Evolutionary conservation across 2,888 invertebrate species (phyloP), one percentile per base, ranked within the genome.

Genomic region (Noctua janthe): DNA sequence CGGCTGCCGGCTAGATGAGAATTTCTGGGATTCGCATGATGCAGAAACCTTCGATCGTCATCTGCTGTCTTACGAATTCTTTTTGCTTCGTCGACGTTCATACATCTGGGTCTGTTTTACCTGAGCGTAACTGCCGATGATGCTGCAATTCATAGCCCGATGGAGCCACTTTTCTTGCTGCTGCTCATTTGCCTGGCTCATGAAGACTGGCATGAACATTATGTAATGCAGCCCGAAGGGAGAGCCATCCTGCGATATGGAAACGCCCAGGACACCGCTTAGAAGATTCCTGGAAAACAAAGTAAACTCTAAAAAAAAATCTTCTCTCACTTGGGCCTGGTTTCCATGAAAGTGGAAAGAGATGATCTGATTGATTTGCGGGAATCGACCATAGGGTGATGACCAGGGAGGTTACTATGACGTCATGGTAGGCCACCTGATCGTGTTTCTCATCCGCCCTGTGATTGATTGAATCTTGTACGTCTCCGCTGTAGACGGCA

Each of bases 101-200:
- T 29, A 62, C 15, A 29, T 15, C 64, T 66, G 10, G 20, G 35
- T 66, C 10, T 43, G 20, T n/a, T 29, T 69, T 89, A 98, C 98
- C 97, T 98, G 99, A 71, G 99, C 99, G 94, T 99, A 99, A 43
- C 99, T 99, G 67, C 99, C 99, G 88, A 99, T 98, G 77, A 99
- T 98, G 85, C 97, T 97, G 90, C 98, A 98, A 83, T 97, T 97
- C 98, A 98, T 98, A 1, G 99, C 99, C 90, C 98, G 97, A 8
- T 98, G 97, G 64, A 99, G 96, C 99, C 99, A 99, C 91, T 98
- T 97, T 17, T 97, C 98, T 94, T 98, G 98, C 94, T 99, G 99
- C 80, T 99, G 98, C 81, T 98, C 97, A 0, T 98, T 98, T 17
- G 98, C 99, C 95, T 99, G 99, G 17, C 98, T 98, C 97, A 99